Evolutionary conservation across 2,888 invertebrate species (phyloP).

Genomic region (Antheraea yamamai): DNA sequence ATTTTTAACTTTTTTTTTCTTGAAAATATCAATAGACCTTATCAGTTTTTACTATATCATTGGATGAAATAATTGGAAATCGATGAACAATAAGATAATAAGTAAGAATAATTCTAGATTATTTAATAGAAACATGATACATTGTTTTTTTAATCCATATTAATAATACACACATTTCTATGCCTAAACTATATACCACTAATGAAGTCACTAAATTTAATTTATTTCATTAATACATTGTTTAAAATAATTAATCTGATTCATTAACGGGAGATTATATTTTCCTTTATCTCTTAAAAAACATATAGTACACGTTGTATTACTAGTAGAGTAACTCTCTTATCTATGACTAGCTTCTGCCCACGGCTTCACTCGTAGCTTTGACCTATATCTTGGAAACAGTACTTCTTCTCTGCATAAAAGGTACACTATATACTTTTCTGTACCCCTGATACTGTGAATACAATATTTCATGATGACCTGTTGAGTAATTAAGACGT

Average conservation of each 20-base stretch:
- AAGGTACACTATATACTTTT: no score
- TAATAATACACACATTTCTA: neutral
- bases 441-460: no score
- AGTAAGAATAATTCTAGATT: no score
- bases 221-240: neutral
- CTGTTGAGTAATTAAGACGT: no score
- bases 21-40: neutral
- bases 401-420: no score
- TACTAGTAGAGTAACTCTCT: no score
- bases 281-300: neutral
- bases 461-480: no score
- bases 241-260: neutral
- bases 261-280: neutral
- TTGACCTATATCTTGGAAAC: no score
- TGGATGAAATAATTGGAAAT: neutral
- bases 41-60: neutral
- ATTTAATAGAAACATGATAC: neutral
- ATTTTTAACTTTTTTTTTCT: neutral
- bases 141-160: neutral
- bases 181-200: neutral
- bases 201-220: constrained; percentile 2
- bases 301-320: neutral
- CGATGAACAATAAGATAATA: neutral
- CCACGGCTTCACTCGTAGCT: no score
- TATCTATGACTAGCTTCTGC: no score